Evolutionary conservation across 2,888 invertebrate species (phyloP), one percentile per base, ranked within the genome.

Genomic region (Sinodicranocentrus sp.): DNA sequence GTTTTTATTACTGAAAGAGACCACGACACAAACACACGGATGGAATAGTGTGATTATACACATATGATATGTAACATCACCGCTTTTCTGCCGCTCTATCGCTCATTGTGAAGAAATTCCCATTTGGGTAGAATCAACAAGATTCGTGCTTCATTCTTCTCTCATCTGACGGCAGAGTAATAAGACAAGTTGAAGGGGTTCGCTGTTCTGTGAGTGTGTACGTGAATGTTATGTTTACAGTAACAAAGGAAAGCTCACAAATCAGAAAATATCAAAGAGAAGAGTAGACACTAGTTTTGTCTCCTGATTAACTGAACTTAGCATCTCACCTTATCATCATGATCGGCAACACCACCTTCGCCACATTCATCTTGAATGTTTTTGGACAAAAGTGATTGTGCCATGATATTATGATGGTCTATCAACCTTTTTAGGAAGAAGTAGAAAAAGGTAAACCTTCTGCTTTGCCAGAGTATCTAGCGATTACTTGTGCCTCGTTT

Each of bases 361-460:
- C 39, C 23, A 76, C 54, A 52, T 44, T 67, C 57, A 75, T 61
- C 39, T 73, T 63, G 61, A 61, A 23, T 76, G 54, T 67, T 76
- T 76, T 65, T 70, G 70, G 68, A 78, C 70, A 78, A 70, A 77
- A 70, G 77, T 70, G 70, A 70, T 77, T 67, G 70, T 44, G 61
- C 57, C 26, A 59, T 21, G 23, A 57, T 19, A 67, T 68, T 57
- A 59, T 78, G 63, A 70, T 72, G 72, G 43, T 70, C 63, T 70
- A 52, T 71, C 71, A 65, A 54, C 83, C 83, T 70, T 83, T 83
- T 82, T 83, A 70, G 83, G 83, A 76, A 82, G 25, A 73, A 68
- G 73, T 67, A 61, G 28, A 61, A 61, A 25, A 48, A 48, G 48
- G 48, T n/a, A 48, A n/a, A 2, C n/a, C n/a, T 48, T 48, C 33